Base-by-base conservation (phyloP, 2,888 invertebrate species). In the Camptogramma bilineatum region DNA sequence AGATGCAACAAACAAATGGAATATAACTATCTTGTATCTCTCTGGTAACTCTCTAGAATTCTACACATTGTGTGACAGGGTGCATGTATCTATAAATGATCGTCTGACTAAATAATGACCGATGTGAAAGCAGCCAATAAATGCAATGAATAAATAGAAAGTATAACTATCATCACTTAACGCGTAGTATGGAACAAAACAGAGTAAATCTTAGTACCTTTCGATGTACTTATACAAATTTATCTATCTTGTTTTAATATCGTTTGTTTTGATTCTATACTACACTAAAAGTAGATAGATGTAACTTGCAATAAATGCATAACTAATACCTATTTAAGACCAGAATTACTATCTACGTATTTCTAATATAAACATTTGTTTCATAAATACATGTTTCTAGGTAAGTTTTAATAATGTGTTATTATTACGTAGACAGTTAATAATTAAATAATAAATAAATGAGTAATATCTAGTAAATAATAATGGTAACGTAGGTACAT, bases 21-120 rank as follows among this genome's bases (percentile, higher is more conserved):
- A 31, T 24, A 19, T 48, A 16, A 46, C 28, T 13, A 46, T n/a
- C n/a, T 62, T 39, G 18, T 47, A 47, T 46, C 19, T 28, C 51
- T 75, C 73, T 73, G 68, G 62, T 63, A 60, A 61, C 52, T 51
- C 31, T 57, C 19, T 66, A 70, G 55, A 68, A 50, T 58, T 68
- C 34, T 76, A 85, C 90, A 91, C 91, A 92, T 86, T 85, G 92
- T 92, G 92, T 92, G 92, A 89, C 92, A 90, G 90, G 90, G 86
- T 89, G 91, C 91, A 91, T 92, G 92, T 91, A 91, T 91, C 90
- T 72, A 80, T 76, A 79, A 81, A 85, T 73, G 75, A 80, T 16
- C 28, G 54, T 53, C 57, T 52, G 79, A 76, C 58, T 74, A 74
- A 74, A 73, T 78, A 78, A 80, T 69, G 77, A 78, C 80, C 74